A percentile compares a stretch with the other conserved stretches of the same genome.
Evolutionary conservation across 1,140 invertebrate genomes (phyloP).

Genomic region (Ceratosolen fusciceps): DNA sequence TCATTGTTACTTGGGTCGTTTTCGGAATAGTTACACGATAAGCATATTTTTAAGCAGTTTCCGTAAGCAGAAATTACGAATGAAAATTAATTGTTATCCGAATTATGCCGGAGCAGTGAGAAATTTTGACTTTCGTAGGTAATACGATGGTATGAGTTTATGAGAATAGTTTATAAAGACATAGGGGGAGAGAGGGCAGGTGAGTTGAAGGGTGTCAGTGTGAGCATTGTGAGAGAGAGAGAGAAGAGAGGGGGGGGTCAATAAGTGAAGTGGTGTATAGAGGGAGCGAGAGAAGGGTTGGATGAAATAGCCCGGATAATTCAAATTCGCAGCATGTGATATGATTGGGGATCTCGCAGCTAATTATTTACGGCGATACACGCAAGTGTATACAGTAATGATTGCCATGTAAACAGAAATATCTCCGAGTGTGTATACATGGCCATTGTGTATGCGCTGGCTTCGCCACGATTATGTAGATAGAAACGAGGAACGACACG

Average conservation of each 20-base stretch:
- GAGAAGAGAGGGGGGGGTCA: no score
- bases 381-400: not conserved
- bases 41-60: no score
- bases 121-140: no score
- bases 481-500: not conserved
- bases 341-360: constrained; percentile 31
- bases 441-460: not conserved
- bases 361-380: constrained; percentile 30
- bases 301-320: not conserved
- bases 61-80: not conserved
- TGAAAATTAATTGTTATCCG: not conserved
- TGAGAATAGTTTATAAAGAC: not conserved
- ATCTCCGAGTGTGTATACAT: not conserved
- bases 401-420: constrained; percentile 21
- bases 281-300: no score
- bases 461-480: not conserved
- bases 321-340: not conserved
- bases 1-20: not conserved
- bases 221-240: not conserved
- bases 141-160: no score
- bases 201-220: not conserved
- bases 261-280: no score
- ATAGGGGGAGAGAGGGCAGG: not conserved
- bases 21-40: no score
- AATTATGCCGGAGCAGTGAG: not conserved